Conservation (phyloP, 2,888 invertebrate genomes). For the Eurois occulta region DNA sequence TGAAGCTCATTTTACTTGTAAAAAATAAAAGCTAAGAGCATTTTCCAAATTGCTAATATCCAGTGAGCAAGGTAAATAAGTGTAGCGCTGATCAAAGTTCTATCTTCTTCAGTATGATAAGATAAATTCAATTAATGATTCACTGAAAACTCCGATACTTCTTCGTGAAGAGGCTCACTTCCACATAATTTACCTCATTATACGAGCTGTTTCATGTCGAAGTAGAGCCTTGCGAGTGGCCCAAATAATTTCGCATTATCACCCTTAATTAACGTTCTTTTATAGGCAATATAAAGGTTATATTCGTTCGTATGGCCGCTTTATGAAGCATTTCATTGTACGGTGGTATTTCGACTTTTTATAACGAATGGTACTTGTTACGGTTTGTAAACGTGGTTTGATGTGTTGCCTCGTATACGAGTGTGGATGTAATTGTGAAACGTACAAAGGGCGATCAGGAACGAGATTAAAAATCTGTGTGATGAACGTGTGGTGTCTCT, state of each 20-base stretch:
- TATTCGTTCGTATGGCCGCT: conserved; percentile 49
- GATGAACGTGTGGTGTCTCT: neutral
- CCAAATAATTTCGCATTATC: conserved; percentile 58
- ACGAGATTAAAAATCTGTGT: conserved; percentile 38
- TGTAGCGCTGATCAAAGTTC: neutral
- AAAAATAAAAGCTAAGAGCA: neutral
- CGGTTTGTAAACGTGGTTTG: conserved; percentile 50
- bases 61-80: neutral
- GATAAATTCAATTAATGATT: conserved; percentile 18
- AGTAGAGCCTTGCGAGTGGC: conserved; percentile 41
- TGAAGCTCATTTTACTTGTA: neutral
- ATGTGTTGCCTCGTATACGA: conserved; percentile 29
- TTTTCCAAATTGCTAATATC: neutral
- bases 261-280: conserved; percentile 63
- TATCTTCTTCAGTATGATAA: neutral
- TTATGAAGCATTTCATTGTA: conserved; percentile 58
- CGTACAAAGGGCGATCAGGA: conserved; percentile 24
- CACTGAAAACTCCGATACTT: conserved; percentile 9
- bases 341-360: conserved; percentile 55
- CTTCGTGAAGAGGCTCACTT: conserved; percentile 29
- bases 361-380: conserved; percentile 49
- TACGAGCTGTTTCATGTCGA: conserved; percentile 40
- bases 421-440: conserved; percentile 34
- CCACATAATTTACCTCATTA: conserved; percentile 30
- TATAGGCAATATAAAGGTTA: conserved; percentile 56